Evolutionary conservation across 2,113 vertebrate species (phyloP), one percentile per base, ranked within the genome.

Genomic region (Chionodraco myersi): DNA sequence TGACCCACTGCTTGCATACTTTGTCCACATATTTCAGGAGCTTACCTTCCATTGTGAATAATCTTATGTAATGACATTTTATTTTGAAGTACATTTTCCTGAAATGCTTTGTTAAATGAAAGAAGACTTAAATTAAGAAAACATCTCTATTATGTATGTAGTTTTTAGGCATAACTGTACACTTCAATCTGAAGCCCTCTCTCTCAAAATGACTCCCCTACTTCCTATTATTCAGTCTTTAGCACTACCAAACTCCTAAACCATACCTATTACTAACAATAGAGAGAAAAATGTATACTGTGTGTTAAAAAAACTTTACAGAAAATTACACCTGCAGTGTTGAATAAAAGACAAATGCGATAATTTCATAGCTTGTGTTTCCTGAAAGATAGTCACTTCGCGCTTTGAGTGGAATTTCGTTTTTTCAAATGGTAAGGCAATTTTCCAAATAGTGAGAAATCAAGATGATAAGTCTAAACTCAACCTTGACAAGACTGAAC

Each of bases 361-460:
- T 36, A 52, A 45, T 34, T 69, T 82, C 4, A 45, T 41, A 34
- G 71, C 41, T 74, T 70, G 51, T 66, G 68, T 75, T 72, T 68
- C 47, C 68, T 80, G 54, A 62, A 77, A 71, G 80, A 84, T 82
- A 48, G 71, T 82, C 82, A 56, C 11, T 14, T 75, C 48, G 63
- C 79, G 73, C 30, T 74, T 16, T 64, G 56, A 52, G 23, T 41
- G 44, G 56, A 57, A 57, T 44, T 47, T 26, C 0, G 23, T 45
- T 54, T 59, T 65, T 53, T 66, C 2, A 72, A 75, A 85, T 72
- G 68, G 66, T 73, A 76, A 75, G 65, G 61, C n/a, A n/a, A n/a
- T n/a, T n/a, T n/a, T n/a, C n/a, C n/a, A n/a, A n/a, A n/a, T n/a
- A n/a, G n/a, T n/a, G n/a, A n/a, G n/a, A n/a, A n/a, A n/a, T n/a